These are phyloP conservation scores for Pampus argenteus DNA, from an alignment of 2,797 vertebrate species.

Conservation along the genomic window DNA sequence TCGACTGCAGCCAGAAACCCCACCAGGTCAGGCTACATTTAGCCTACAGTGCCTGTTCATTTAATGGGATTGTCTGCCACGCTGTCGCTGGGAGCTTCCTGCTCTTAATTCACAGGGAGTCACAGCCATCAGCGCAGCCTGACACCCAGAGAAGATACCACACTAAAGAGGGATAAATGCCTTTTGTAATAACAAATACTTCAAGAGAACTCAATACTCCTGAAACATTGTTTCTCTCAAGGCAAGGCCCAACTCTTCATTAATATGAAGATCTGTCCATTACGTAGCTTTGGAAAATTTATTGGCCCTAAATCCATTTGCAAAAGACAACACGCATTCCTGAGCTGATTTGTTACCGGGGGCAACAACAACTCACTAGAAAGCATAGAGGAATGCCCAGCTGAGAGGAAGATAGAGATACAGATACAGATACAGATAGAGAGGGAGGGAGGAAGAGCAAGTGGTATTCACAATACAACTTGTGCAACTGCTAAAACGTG, in stretches of 20 bases:
- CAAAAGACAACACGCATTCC: conserved; percentile 89
- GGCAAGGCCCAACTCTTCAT: conserved; percentile 86
- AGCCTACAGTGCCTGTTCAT: conserved; percentile 47
- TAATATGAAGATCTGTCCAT: conserved; percentile 83
- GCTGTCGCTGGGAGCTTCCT: conserved; percentile 56
- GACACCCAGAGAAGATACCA: conserved; percentile 85
- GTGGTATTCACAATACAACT: not conserved
- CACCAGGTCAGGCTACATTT: conserved; percentile 39
- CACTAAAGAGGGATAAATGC: conserved; percentile 81
- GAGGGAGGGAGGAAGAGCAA: not conserved
- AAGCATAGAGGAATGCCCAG: conserved; percentile 73
- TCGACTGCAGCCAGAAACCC: conserved; percentile 27
- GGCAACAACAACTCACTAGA: conserved; percentile 80
- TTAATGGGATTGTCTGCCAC: conserved; percentile 37
- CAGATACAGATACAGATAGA: conserved; percentile 10
- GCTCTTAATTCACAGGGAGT: conserved; percentile 76
- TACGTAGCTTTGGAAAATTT: conserved; percentile 87
- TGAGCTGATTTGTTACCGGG: conserved; percentile 87
- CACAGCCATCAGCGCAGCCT: conserved; percentile 78
- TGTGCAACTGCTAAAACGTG: too few relatives aligned
- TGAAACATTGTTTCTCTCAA: conserved; percentile 79
- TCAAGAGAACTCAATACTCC: conserved; percentile 70
- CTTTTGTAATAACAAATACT: conserved; percentile 85
- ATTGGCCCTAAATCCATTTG: conserved; percentile 88
- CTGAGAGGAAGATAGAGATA: conserved; percentile 38